phyloP scores from a whole-genome alignment of 2,113 vertebrate genomes.

The Casuarius casuarius region DNA sequence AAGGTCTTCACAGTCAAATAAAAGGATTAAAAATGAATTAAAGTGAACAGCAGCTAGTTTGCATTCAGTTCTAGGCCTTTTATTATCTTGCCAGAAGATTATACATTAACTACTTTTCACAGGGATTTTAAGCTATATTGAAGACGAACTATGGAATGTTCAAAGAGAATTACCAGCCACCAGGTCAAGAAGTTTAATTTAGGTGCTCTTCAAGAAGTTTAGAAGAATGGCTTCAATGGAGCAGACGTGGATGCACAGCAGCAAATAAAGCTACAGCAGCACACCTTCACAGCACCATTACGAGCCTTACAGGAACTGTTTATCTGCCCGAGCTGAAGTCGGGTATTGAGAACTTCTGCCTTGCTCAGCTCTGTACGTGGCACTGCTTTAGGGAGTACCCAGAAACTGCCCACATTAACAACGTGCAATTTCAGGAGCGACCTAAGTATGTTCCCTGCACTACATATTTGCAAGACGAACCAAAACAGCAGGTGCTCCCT shows the following conservation, averaged over 20 bases:
- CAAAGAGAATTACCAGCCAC: neutral
- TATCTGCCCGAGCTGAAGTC: neutral
- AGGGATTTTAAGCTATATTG: neutral
- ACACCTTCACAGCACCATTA: neutral
- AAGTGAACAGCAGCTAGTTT: neutral
- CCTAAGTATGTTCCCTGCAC: accelerated
- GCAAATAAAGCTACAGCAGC: neutral
- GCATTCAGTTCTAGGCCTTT: neutral
- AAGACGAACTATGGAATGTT: neutral
- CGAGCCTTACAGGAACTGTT: accelerated
- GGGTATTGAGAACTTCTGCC: neutral
- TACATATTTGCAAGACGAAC: neutral
- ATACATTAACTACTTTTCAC: neutral
- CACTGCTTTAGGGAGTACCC: accelerated
- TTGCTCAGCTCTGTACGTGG: accelerated
- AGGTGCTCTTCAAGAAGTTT: neutral
- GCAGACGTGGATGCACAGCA: neutral
- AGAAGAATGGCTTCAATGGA: neutral
- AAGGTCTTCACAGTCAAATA: neutral
- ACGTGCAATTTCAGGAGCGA: accelerated
- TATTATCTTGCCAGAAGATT: neutral
- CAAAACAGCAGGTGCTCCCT: neutral
- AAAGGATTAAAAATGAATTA: neutral
- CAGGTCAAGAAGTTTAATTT: neutral
- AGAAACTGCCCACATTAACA: accelerated